Conservation (phyloP, 37 sponge, comb jelly and placozoan species). For the Aplysina aerophoba region DNA sequence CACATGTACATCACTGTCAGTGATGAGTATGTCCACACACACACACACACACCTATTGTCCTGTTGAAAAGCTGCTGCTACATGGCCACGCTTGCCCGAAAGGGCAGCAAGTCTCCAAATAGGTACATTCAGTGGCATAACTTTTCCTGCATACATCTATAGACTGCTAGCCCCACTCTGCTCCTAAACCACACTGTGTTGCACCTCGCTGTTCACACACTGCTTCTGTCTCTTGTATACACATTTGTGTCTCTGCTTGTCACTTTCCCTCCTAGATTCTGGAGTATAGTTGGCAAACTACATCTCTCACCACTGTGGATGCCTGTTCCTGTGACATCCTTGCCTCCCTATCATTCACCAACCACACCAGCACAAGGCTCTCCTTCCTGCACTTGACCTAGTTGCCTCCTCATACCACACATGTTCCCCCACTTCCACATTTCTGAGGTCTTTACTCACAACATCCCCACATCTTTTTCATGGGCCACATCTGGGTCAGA, state of each 20-base stretch:
- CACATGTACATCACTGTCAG: too few species aligned
- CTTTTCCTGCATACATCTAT: not conserved
- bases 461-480: slow-evolving; percentile 25
- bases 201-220: slow-evolving; percentile 26
- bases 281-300: slow-evolving; percentile 5
- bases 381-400: slow-evolving; percentile 20
- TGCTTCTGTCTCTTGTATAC: not conserved
- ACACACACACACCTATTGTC: too few species aligned
- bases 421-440: slow-evolving; percentile 3
- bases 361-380: slow-evolving; percentile 2
- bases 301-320: not conserved
- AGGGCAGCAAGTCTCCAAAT: slow-evolving; percentile 26
- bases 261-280: slow-evolving; percentile 2
- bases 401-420: slow-evolving; percentile 34
- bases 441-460: slow-evolving; percentile 1
- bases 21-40: too few species aligned
- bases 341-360: not conserved
- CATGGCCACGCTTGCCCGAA: slow-evolving; percentile 16
- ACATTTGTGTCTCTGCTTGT: slow-evolving; percentile 34
- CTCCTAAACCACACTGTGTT: slow-evolving; percentile 38
- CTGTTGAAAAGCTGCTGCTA: slow-evolving; percentile 27
- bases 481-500: slow-evolving; percentile 25
- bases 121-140: not conserved
- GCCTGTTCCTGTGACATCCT: not conserved
- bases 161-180: slow-evolving; percentile 8